phyloP scores from a whole-genome alignment of 2,113 vertebrate species.

The Sapayoa aenigma region DNA sequence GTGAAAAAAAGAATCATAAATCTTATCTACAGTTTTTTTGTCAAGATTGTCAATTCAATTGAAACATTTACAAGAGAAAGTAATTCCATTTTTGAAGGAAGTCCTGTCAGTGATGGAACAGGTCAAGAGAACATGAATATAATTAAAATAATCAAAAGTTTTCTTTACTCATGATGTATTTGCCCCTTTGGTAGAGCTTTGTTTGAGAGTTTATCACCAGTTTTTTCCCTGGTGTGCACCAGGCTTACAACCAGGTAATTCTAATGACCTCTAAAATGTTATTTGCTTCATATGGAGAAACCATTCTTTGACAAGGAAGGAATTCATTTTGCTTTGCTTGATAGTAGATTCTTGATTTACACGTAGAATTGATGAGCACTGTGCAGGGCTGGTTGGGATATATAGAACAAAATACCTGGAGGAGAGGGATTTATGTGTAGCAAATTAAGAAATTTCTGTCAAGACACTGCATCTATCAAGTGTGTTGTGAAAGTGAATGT shows the following conservation, averaged over 20 bases:
- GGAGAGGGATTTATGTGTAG: not conserved
- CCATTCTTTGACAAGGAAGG: not conserved
- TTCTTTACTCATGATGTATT: not conserved
- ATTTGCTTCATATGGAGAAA: not conserved
- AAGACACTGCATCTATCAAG: rapidly evolving
- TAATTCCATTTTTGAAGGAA: not conserved
- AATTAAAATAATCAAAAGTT: not conserved
- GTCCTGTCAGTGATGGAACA: not conserved
- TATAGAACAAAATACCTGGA: not conserved
- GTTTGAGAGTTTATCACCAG: not conserved
- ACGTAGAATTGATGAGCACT: not conserved
- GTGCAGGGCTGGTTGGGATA: not conserved
- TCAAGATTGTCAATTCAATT: not conserved
- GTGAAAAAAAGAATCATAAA: not conserved
- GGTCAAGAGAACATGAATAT: not conserved
- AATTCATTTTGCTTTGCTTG: not conserved
- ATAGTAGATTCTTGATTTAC: not conserved
- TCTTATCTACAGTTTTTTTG: not conserved
- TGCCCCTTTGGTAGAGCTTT: not conserved
- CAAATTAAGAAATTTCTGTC: not conserved
- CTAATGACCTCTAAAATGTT: not conserved
- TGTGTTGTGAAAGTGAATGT: not conserved
- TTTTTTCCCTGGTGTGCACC: not conserved
- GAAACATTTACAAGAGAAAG: not conserved
- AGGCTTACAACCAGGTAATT: not conserved